Base-by-base conservation (phyloP, 1,140 invertebrate genomes). In the Calliopsis andreniformis region DNA sequence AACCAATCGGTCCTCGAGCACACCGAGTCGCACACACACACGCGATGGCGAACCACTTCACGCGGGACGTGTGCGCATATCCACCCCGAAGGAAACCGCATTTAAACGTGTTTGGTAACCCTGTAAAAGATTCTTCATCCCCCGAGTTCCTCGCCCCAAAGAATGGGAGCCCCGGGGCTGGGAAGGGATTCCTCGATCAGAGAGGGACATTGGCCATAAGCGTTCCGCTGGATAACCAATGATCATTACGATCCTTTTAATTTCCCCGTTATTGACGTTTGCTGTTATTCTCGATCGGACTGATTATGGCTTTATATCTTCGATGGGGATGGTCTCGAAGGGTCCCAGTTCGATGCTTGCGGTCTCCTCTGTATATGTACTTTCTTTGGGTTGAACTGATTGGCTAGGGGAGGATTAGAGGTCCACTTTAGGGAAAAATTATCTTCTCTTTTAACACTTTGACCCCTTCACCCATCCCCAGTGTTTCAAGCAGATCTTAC, bases 31-130 rank as follows among this genome's bases (percentile, higher is more conserved):
- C 14, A 20, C 39, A 18, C 49, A 51, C 59, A 35, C 47, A 49
- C 64, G 23, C 18, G 12, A 39, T 10, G 35, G 35, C 35, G 35
- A 39, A 39, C 35, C 35, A 39, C 35, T 39, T 39, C 35, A 10
- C 35, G 35, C 35, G 25, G 23, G 28, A 55, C n/a, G 56, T 43
- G 42, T 66, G 59, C 20, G 64, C 32, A 56, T 71, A 61, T 68
- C 61, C 49, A 43, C 55, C 25, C 23, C 39, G 69, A 76, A 78
- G 32, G 49, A 76, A 53, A 69, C 70, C 79, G 49, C 71, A 61
- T 79, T 78, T 73, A 69, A 64, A 78, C 49, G 56, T 30, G 77
- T 80, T 72, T 82, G 78, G 78, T 76, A 80, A 82, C 71, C 78
- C 79, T 84, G 79, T 77, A 77, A 82, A 84, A 76, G 75, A 66